A percentile compares a stretch with the other conserved stretches of the same genome.
Conservation (phyloP, 2,113 vertebrate genomes). For the Laticauda colubrina region DNA sequence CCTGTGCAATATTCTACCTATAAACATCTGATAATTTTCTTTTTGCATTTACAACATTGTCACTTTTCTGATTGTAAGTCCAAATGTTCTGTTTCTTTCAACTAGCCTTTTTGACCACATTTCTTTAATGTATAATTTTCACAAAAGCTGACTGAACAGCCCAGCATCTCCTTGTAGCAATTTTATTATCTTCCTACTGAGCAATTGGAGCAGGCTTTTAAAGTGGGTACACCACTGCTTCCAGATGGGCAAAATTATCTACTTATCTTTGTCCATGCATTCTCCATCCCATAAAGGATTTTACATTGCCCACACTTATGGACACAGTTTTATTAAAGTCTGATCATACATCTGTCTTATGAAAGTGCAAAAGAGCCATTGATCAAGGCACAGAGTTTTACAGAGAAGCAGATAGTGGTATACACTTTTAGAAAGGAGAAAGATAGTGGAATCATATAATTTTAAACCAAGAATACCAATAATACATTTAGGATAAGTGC, state of each 20-base stretch:
- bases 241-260: slow-evolving; percentile 15
- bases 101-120: neutral
- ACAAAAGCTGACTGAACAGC: neutral
- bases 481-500: too few relatives aligned
- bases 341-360: neutral
- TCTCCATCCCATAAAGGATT: slow-evolving; percentile 5
- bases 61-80: neutral
- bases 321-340: neutral
- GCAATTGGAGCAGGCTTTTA: neutral
- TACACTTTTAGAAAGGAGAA: neutral
- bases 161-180: neutral
- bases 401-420: neutral
- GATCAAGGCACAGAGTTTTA: neutral
- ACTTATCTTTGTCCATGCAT: neutral
- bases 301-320: neutral
- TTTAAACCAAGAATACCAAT: too few relatives aligned
- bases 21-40: neutral
- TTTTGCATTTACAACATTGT: neutral
- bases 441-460: too few relatives aligned
- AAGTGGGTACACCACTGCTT: slow-evolving; percentile 1
- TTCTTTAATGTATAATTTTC: neutral
- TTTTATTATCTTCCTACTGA: neutral
- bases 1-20: neutral
- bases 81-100: neutral
- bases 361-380: neutral